phyloP scores from a whole-genome alignment of 2,113 vertebrate species.

The Uria lomvia region DNA sequence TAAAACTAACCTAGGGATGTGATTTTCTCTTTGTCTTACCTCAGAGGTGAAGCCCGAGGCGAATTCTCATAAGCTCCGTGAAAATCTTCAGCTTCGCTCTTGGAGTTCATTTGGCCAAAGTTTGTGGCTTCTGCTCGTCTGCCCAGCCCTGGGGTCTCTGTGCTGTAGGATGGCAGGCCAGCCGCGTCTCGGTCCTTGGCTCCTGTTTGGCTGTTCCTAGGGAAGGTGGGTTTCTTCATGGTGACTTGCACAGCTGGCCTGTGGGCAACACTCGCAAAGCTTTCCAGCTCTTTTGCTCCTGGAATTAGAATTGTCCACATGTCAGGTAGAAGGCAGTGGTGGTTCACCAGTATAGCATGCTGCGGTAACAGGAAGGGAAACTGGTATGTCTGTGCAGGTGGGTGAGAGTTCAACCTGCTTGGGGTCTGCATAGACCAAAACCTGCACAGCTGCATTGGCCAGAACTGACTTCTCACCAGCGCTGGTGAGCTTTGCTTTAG shows the following conservation, averaged over 20 bases:
- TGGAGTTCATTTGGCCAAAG: neutral
- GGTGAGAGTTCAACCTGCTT: neutral
- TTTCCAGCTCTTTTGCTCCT: constrained; percentile 51
- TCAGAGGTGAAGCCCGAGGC: neutral
- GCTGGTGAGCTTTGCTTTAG: neutral
- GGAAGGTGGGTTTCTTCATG: constrained; percentile 30
- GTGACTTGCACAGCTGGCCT: constrained; percentile 8
- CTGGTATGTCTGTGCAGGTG: neutral
- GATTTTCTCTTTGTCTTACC: constrained; percentile 55
- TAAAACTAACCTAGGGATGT: neutral
- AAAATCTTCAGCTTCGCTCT: constrained; percentile 12
- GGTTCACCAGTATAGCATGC: neutral
- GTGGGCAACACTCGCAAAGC: neutral
- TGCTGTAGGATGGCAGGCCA: neutral
- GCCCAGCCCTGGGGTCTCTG: neutral
- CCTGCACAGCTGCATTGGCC: neutral
- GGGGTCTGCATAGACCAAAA: neutral
- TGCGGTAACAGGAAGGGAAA: neutral
- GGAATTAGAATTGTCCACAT: neutral
- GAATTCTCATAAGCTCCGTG: constrained; percentile 5
- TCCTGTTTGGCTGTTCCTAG: constrained; percentile 5
- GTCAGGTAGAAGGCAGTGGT: neutral
- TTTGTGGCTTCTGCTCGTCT: neutral
- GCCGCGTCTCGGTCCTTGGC: constrained; percentile 23
- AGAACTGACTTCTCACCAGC: neutral